These are phyloP conservation scores for Platycnemis pennipes DNA, from an alignment of 2,888 invertebrate species.

Conservation along the genomic window DNA sequence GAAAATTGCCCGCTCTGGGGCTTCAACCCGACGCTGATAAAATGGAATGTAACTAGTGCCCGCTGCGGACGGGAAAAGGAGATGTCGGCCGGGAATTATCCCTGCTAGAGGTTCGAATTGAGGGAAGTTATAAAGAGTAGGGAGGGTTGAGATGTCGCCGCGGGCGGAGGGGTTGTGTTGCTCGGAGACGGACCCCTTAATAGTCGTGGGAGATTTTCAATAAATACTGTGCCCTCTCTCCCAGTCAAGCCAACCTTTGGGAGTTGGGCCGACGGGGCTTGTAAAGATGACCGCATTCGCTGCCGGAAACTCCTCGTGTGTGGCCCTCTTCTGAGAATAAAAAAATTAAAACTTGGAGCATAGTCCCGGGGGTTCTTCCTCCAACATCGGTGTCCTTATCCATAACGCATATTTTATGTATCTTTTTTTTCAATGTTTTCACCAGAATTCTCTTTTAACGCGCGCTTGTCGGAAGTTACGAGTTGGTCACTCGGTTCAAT, in stretches of 20 bases:
- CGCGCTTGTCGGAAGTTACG: no score
- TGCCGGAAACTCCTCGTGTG: not conserved
- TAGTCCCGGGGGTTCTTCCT: no score
- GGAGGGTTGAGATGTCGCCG: not conserved
- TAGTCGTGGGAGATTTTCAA: conserved; percentile 23
- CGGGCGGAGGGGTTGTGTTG: not conserved
- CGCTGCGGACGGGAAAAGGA: not conserved
- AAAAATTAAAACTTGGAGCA: no score
- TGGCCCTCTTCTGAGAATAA: no score
- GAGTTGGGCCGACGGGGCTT: not conserved
- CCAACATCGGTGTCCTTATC: no score
- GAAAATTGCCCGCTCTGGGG: conserved; percentile 14
- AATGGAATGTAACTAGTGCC: not conserved
- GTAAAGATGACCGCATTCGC: not conserved
- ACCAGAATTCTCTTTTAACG: no score
- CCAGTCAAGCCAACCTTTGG: not conserved
- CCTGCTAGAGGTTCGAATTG: not conserved
- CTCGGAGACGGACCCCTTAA: not conserved
- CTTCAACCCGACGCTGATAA: not conserved
- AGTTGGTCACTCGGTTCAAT: no score
- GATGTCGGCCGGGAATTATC: not conserved
- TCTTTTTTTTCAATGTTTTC: no score
- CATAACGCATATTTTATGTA: no score
- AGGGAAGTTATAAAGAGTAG: not conserved
- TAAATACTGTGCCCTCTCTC: not conserved